Conservation (phyloP, 1,140 invertebrate species). For the Nasonia longicornis region DNA sequence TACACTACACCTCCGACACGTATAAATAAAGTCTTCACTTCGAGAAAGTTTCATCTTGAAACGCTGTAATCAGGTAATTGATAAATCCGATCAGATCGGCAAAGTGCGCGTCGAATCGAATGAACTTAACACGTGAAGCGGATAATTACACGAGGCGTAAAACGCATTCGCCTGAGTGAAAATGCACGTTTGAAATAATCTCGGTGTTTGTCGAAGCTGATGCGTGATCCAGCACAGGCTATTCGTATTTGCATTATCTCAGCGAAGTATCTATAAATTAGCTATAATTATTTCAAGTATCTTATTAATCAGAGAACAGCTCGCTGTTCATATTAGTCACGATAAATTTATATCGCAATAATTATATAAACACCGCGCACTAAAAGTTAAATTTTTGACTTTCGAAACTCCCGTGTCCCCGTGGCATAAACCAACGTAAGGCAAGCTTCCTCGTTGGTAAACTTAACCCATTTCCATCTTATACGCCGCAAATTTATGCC, state of each 20-base stretch:
- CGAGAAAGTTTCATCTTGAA: not conserved
- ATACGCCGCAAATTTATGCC: too few relatives aligned
- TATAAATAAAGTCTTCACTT: constrained; percentile 1
- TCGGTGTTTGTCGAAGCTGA: not conserved
- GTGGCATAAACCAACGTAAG: too few relatives aligned
- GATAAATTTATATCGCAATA: too few relatives aligned
- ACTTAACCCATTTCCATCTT: too few relatives aligned
- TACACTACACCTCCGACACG: not conserved
- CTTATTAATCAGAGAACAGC: too few relatives aligned
- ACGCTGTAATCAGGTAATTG: not conserved
- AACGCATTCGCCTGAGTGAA: not conserved
- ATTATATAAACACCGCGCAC: too few relatives aligned
- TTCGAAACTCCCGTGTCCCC: not conserved
- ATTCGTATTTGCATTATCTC: too few relatives aligned
- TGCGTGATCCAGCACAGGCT: too few relatives aligned
- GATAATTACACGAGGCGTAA: not conserved
- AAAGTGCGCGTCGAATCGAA: not conserved
- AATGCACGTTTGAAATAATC: not conserved
- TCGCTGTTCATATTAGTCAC: too few relatives aligned
- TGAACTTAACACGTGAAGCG: not conserved
- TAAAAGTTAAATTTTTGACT: not conserved
- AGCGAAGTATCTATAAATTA: too few relatives aligned
- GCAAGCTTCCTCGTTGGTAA: too few relatives aligned
- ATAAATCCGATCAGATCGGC: not conserved
- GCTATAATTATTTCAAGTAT: too few relatives aligned